These are phyloP conservation scores for Stenodera caucasica DNA, from an alignment of 2,888 invertebrate species.

Conservation along the genomic window DNA sequence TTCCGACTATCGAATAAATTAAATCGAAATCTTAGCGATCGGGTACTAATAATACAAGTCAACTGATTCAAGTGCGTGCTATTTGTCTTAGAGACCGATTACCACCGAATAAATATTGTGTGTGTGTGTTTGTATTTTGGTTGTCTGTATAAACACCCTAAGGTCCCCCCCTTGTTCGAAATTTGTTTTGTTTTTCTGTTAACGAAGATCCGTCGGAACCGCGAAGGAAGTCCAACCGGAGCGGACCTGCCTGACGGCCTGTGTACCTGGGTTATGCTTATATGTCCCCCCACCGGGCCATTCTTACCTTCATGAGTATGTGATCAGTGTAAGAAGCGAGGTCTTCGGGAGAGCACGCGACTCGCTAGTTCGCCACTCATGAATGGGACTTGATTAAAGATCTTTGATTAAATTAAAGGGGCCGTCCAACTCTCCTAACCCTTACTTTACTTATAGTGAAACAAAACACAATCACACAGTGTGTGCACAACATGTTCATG, in stretches of 20 bases:
- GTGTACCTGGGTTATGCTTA: constrained; percentile 52
- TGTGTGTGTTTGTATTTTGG: too few species aligned
- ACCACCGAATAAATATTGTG: constrained; percentile 30
- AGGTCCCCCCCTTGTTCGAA: background rate
- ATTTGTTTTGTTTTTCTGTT: background rate
- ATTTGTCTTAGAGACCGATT: constrained; percentile 26
- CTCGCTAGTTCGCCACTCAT: constrained; percentile 35
- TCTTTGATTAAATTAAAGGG: constrained; percentile 7
- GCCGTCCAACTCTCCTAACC: constrained; percentile 7
- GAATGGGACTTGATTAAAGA: constrained; percentile 34
- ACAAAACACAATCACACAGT: constrained; percentile 1
- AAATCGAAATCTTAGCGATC: background rate
- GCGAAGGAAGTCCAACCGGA: constrained; percentile 37
- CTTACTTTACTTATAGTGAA: background rate
- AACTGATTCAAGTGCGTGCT: constrained; percentile 9
- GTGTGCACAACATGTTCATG: constrained; percentile 12
- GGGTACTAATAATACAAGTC: constrained; percentile 1
- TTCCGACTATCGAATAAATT: constrained; percentile 18
- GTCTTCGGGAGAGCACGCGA: constrained; percentile 55
- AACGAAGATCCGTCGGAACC: constrained; percentile 18
- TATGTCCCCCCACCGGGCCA: constrained; percentile 54
- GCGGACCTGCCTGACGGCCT: constrained; percentile 48
- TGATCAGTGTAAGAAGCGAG: constrained; percentile 57
- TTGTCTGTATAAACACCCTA: constrained; percentile 34
- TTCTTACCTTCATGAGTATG: constrained; percentile 56